These are phyloP conservation scores for Drosophila rhopaloa DNA, from an alignment of 1,140 invertebrate genomes.

Conservation along the genomic window DNA sequence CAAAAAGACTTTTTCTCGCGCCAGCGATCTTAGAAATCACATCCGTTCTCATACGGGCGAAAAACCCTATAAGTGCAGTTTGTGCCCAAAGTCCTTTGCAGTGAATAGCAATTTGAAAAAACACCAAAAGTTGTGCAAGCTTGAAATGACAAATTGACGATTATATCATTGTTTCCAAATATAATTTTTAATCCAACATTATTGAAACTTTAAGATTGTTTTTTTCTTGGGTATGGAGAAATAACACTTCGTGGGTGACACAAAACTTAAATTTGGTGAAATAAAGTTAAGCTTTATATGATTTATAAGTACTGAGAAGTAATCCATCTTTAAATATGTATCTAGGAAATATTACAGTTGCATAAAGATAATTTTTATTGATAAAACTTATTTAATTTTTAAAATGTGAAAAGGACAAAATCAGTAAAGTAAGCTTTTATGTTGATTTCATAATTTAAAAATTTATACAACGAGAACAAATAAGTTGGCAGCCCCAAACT, in stretches of 20 bases:
- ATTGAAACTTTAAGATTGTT: neutral
- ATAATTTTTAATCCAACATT: too few species aligned
- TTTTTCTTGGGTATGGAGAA: neutral
- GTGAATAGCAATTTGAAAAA: neutral
- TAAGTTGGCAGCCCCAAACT: constrained; percentile 1
- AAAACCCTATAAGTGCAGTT: neutral
- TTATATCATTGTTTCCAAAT: neutral
- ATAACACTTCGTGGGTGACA: too few species aligned
- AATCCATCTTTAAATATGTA: too few species aligned
- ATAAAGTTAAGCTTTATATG: too few species aligned
- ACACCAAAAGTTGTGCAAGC: neutral
- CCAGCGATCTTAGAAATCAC: neutral
- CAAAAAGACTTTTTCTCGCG: neutral
- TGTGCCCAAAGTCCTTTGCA: neutral
- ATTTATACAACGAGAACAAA: neutral
- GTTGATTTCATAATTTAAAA: too few species aligned
- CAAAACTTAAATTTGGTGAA: too few species aligned
- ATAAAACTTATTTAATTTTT: too few species aligned
- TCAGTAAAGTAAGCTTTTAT: too few species aligned
- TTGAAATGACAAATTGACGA: neutral
- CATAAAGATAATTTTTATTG: too few species aligned
- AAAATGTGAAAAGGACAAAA: too few species aligned
- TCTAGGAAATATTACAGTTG: too few species aligned
- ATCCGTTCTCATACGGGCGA: neutral
- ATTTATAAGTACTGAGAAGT: too few species aligned